Base-by-base conservation (phyloP, 1,140 invertebrate genomes). In the Chelonus insularis region DNA sequence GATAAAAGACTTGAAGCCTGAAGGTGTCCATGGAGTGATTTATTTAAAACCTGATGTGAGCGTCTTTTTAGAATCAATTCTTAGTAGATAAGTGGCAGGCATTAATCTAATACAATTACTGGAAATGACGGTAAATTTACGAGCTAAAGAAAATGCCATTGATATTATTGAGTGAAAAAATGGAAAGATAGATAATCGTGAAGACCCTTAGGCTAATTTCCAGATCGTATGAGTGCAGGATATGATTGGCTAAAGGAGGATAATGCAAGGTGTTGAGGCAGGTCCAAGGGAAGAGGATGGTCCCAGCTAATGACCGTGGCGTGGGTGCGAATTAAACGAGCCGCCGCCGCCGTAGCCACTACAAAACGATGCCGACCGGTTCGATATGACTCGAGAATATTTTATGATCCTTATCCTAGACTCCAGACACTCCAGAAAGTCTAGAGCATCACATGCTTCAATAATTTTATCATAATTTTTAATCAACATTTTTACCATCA, bases 21-120 rank as follows among this genome's bases (percentile, higher is more conserved):
- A n/a, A n/a, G n/a, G n/a, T n/a, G n/a, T n/a, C n/a, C n/a, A n/a
- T n/a, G n/a, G n/a, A 29, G 25, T 29, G 25, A 29, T 29, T 29
- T 29, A 29, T 29, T 4, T 7, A 4, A 3, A 29, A 29, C 25
- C 25, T 29, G 25, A 29, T 7, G 7, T 29, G 7, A 7, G 25
- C 7, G 25, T 7, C 16, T 16, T 43, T 43, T 43, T 8, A 43
- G 16, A 43, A 18, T 43, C 12, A 43, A 16, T 43, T 43, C 14
- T n/a, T 18, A 16, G 12, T 34, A 4, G 5, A 14, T 16, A 18
- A 51, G 60, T 67, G 70, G 74, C 74, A 73, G 73, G 65, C 63
- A 39, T 62, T 78, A 72, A 79, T 78, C 72, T 80, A 78, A 79
- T 76, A 75, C 76, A 78, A 78, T 78, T 79, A 76, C 66, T 54